Conservation (phyloP, 2,113 vertebrate species). For the Toxostoma redivivum region DNA sequence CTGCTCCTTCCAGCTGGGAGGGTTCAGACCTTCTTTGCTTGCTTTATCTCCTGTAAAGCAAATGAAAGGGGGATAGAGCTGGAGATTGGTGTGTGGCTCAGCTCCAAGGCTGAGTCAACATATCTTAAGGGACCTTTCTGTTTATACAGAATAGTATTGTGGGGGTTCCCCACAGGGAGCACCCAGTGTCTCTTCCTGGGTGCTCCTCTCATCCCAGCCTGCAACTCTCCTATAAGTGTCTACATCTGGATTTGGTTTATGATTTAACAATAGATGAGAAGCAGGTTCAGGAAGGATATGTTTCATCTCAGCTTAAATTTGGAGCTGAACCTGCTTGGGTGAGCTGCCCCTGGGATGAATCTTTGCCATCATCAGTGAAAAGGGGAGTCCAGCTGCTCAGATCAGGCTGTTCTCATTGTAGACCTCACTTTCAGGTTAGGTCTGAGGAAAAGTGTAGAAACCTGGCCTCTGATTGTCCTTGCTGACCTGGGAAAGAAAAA, state of each 20-base stretch:
- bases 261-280: background rate
- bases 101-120: background rate
- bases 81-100: background rate
- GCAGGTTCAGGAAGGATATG: background rate
- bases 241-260: background rate
- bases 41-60: background rate
- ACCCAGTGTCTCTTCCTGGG: background rate
- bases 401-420: background rate
- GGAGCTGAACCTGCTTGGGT: background rate
- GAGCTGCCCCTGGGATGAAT: background rate
- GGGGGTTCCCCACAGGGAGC: background rate
- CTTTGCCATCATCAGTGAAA: background rate
- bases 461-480: background rate
- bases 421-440: background rate
- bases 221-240: background rate
- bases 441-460: background rate
- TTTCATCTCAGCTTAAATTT: background rate
- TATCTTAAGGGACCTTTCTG: background rate
- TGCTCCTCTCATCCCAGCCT: background rate
- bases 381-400: background rate
- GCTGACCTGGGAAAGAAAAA: slow-evolving; percentile 6
- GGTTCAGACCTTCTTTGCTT: background rate
- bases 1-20: background rate
- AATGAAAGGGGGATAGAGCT: background rate
- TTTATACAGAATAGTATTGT: background rate